A percentile compares a stretch with the other conserved stretches of the same genome.
Conservation (phyloP, 2,797 vertebrate genomes). For the Acomys russatus region DNA sequence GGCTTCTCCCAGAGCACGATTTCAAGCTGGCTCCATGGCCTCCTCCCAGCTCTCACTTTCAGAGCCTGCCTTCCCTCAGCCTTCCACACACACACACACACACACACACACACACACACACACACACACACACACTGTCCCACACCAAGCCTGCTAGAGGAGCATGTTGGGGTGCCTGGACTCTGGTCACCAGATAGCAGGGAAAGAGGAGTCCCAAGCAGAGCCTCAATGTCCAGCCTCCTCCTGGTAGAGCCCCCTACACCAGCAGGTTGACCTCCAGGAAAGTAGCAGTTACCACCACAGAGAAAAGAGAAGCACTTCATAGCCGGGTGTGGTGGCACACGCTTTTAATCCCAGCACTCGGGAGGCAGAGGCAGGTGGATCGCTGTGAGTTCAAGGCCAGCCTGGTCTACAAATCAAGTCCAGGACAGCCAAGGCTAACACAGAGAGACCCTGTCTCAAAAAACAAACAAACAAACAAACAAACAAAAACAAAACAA, state of each 20-base stretch:
- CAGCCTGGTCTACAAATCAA: no score
- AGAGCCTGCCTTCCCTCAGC: conserved; percentile 55
- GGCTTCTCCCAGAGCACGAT: background rate
- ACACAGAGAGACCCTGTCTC: no score
- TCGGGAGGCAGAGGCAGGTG: no score
- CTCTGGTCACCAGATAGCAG: background rate
- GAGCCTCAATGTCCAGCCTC: background rate
- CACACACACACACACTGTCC: conserved; percentile 48
- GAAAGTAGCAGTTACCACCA: background rate
- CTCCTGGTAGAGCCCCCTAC: background rate
- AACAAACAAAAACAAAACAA: no score
- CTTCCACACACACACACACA: conserved; percentile 45
- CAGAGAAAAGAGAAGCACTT: background rate
- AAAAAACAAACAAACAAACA: no score
- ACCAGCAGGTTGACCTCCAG: background rate
- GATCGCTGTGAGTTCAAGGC: no score
- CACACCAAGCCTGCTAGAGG: background rate
- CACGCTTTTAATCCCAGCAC: no score
- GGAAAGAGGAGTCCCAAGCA: conserved; percentile 3
- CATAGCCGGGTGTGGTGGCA: background rate
- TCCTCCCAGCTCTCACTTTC: conserved; percentile 60
- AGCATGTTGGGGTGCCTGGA: conserved; percentile 6
- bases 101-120: conserved; percentile 47
- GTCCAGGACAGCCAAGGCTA: no score
- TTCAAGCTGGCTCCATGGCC: background rate